Evolutionary conservation across 2,888 invertebrate genomes (phyloP).

Genomic region (Dynastes hyllus): DNA sequence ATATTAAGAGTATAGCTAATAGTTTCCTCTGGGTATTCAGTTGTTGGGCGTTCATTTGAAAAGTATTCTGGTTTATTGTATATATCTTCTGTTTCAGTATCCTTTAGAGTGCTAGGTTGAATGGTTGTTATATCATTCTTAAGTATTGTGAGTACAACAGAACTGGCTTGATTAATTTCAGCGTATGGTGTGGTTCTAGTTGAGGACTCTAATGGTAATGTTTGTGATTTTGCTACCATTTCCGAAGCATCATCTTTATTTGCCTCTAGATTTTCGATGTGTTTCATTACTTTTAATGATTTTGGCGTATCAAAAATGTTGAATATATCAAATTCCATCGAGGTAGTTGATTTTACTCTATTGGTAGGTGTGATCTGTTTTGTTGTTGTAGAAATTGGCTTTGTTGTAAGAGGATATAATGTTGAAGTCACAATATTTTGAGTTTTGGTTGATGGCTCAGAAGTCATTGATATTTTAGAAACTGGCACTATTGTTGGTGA

Average conservation of each 20-base stretch:
- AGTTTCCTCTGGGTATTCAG: background rate
- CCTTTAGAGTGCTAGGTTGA: background rate
- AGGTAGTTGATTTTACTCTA: background rate
- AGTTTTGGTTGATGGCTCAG: background rate
- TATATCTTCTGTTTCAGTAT: background rate
- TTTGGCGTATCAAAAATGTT: constrained; percentile 18
- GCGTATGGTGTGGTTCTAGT: background rate
- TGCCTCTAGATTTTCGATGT: background rate
- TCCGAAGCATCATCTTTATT: background rate
- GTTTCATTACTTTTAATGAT: background rate
- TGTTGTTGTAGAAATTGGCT: background rate
- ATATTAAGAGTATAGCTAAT: no score
- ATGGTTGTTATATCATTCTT: background rate
- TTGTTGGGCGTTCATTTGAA: background rate
- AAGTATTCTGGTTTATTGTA: background rate
- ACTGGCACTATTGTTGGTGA: background rate
- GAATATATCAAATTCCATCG: constrained; percentile 4
- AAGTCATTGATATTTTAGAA: background rate
- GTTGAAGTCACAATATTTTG: background rate
- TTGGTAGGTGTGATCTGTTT: background rate
- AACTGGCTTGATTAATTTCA: background rate
- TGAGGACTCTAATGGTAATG: background rate
- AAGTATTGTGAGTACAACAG: background rate
- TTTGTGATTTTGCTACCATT: constrained; percentile 2
- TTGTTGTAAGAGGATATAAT: background rate